Conservation (phyloP, 2,113 vertebrate species). For the Brachypodius melanocephalos region DNA sequence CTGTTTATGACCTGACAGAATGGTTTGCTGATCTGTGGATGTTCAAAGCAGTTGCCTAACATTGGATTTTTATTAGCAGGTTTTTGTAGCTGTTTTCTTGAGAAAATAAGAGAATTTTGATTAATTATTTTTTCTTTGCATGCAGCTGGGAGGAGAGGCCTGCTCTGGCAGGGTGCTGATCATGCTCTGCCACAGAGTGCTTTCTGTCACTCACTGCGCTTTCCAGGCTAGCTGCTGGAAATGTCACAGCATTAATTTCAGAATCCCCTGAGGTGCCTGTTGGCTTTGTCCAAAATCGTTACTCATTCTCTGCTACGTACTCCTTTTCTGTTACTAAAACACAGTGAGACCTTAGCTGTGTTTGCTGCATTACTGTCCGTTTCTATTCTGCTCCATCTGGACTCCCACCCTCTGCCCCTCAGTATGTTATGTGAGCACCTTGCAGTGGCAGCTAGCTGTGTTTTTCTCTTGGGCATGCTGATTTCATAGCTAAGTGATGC, state of each 20-base stretch:
- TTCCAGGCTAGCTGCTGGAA: slow-evolving; percentile 15
- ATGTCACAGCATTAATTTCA: slow-evolving; percentile 20
- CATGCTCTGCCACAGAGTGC: background rate
- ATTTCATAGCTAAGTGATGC: background rate
- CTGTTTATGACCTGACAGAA: background rate
- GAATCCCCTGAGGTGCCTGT: background rate
- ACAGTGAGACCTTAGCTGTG: background rate
- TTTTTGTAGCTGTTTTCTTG: background rate
- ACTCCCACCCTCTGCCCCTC: background rate
- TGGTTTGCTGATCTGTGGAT: background rate
- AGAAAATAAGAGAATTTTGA: background rate
- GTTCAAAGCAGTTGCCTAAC: background rate
- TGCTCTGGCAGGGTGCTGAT: background rate
- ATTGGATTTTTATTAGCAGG: background rate
- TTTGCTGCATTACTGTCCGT: background rate
- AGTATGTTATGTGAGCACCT: background rate
- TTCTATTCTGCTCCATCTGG: background rate
- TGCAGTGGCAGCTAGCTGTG: background rate
- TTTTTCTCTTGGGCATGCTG: background rate
- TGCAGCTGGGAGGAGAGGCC: background rate
- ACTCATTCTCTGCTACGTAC: background rate
- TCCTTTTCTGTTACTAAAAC: background rate
- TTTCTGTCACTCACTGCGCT: background rate
- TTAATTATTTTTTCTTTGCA: background rate
- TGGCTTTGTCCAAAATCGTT: slow-evolving; percentile 19